Base-by-base conservation (phyloP, 2,888 invertebrate species). In the Listrodromus nycthemerus region DNA sequence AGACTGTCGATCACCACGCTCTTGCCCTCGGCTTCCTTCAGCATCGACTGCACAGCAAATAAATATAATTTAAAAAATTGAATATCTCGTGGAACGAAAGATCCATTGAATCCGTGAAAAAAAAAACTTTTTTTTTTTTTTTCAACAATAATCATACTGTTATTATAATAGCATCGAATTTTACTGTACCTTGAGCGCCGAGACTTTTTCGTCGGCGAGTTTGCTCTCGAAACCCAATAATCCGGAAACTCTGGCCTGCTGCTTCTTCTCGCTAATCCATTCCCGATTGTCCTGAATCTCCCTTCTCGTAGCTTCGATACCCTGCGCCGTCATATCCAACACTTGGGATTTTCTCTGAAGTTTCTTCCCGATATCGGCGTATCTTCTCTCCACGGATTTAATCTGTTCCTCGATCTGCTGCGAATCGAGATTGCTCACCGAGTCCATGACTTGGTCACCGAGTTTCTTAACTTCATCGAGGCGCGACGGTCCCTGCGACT, bases 351-450 rank as follows among this genome's bases (percentile, higher is more conserved):
- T 98, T 74, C 98, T 95, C 91, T 97, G 97, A 70, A 98, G 95
- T 75, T 98, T 96, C 92, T 98, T 98, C 0, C 96, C 95, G 0
- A 98, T 95, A 90, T 98, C 98, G 85, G 96, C 96, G 90, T 97
- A 97, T 84, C 97, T 95, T 86, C 98, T 95, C 91, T 98, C 98
- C 0, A 97, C 95, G 0, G 97, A 96, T 92, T 97, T 97, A 92
- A 97, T 95, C 93, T 97, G 97, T 92, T 98, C 98, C 91, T 98
- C 98, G 1, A 98, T 96, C 94, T 98, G 98, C 91, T 98, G 98
- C 0, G 97, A 96, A 91, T 98, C 98, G 86, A 98, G 94, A 92
- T 98, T 98, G 92, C 97, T 97, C 13, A 98, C 97, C 33, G 97
- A 96, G 85, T 97, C 96, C 80, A 96, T 96, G 7, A 97, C 97